Conservation (phyloP, 2,113 vertebrate genomes). For the Uropsilus gracilis region DNA sequence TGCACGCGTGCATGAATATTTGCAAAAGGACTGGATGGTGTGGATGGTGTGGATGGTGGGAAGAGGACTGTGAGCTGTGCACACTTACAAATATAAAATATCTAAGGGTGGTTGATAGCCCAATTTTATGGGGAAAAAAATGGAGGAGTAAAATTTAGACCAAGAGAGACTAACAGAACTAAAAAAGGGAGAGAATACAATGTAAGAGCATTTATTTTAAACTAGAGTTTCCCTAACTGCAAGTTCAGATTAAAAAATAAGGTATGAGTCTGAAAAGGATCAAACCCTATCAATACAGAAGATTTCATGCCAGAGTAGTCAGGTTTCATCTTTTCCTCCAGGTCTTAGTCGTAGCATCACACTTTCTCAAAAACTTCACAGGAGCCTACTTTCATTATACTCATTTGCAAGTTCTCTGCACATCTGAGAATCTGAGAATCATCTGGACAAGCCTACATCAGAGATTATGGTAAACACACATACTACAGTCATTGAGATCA, state of each 20-base stretch:
- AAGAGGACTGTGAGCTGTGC: background rate
- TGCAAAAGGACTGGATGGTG: too few relatives aligned
- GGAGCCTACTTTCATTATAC: background rate
- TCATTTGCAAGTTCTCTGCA: background rate
- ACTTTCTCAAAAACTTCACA: background rate
- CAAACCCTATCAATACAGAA: background rate
- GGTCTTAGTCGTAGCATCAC: background rate
- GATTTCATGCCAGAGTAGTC: background rate
- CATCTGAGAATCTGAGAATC: background rate
- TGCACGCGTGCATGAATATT: too few relatives aligned
- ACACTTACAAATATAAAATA: background rate
- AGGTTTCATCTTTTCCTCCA: background rate
- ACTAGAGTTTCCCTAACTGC: background rate
- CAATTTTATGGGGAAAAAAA: background rate
- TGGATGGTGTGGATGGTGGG: background rate
- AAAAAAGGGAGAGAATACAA: background rate
- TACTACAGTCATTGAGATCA: background rate
- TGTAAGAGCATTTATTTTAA: background rate
- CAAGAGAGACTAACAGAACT: background rate
- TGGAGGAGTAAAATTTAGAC: constrained; percentile 8
- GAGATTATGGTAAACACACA: background rate
- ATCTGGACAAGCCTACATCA: background rate
- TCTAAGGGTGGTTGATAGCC: background rate
- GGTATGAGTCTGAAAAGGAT: background rate
- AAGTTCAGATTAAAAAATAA: background rate